Base-by-base conservation (phyloP, 2,797 vertebrate species). In the Mormyrops attenuatus region DNA sequence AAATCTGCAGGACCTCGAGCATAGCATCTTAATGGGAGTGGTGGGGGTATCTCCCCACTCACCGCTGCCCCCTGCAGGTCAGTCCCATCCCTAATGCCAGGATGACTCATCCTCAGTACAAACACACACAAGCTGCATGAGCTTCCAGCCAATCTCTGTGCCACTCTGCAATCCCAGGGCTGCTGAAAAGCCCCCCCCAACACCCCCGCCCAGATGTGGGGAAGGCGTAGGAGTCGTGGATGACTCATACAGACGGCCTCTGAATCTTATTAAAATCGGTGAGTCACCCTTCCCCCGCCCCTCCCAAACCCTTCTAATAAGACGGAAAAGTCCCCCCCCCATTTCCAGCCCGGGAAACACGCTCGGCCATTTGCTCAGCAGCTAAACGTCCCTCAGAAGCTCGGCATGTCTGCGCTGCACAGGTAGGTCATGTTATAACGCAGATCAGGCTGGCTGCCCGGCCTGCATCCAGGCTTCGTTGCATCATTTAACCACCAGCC, bases 241-340 rank as follows among this genome's bases (percentile, higher is more conserved):
- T 96, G 95, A 96, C 95, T 96, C 95, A 95, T 87, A 92, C 87
- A 69, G 57, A 89, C 55, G 15, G 86, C 90, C 90, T 73, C 69
- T 87, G 87, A 73, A 90, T 91, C 89, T 91, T 90, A 91, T 90
- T 91, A 90, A 50, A 87, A 73, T 50, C 52, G 49, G 34, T 57
- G 66, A 73, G 77, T 89, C 82, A 85, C 20, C 47, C 38, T 44
- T 11, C 77, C 60, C 22, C 34, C 15, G 6, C 9, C 6, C 7
- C 47, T 11, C 44, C 38, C 41, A 63, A 20, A 63, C 30, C 53
- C 60, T 73, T n/a, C 17, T 8, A 20, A 66, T 15, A 69, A 11
- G 22, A 69, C 22, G 57, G 38, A 66, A 44, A 85, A 69, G 22
- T 34, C 63, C 9, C 3, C 66, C n/a, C 0, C 3, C 20, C 30